phyloP scores from a whole-genome alignment of 2,113 vertebrate species.

The Paramisgurnus dabryanus region DNA sequence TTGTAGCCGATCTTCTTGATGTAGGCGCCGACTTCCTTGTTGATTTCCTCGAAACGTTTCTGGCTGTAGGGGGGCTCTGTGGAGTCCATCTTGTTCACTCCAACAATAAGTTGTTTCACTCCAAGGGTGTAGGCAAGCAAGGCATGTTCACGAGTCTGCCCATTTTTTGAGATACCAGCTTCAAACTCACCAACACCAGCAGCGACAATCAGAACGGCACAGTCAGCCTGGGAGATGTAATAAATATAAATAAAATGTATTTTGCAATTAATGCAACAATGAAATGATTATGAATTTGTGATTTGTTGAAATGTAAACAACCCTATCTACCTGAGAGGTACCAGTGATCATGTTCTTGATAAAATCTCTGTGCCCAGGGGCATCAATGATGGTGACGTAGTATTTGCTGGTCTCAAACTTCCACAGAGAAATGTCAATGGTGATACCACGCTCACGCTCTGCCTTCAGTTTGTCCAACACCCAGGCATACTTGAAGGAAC shows the following conservation, averaged over 20 bases:
- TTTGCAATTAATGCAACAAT: background rate
- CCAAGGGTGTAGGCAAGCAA: conserved; percentile 79
- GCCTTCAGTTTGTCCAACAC: conserved; percentile 84
- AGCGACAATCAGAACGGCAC: conserved; percentile 79
- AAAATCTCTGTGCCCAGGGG: conserved; percentile 82
- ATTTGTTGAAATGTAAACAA: background rate
- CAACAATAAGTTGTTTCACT: conserved; percentile 74
- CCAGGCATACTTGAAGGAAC: conserved; percentile 85
- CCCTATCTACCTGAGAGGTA: conserved; percentile 79
- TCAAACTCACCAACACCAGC: conserved; percentile 80
- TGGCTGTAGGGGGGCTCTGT: conserved; percentile 70
- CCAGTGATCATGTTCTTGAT: conserved; percentile 88
- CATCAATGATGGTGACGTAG: conserved; percentile 81
- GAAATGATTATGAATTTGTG: background rate
- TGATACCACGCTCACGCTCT: conserved; percentile 80
- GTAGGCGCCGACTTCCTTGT: conserved; percentile 69
- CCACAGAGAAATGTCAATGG: conserved; percentile 83
- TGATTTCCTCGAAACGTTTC: conserved; percentile 66
- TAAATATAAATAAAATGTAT: background rate
- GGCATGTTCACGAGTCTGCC: conserved; percentile 81
- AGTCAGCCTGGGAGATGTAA: conserved; percentile 71
- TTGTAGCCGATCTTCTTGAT: conserved; percentile 74
- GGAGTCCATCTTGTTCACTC: conserved; percentile 71
- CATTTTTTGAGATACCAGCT: conserved; percentile 83
- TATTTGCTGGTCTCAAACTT: conserved; percentile 80